Evolutionary conservation across 2,888 invertebrate species (phyloP).

Genomic region (Trichogramma evanescens): DNA sequence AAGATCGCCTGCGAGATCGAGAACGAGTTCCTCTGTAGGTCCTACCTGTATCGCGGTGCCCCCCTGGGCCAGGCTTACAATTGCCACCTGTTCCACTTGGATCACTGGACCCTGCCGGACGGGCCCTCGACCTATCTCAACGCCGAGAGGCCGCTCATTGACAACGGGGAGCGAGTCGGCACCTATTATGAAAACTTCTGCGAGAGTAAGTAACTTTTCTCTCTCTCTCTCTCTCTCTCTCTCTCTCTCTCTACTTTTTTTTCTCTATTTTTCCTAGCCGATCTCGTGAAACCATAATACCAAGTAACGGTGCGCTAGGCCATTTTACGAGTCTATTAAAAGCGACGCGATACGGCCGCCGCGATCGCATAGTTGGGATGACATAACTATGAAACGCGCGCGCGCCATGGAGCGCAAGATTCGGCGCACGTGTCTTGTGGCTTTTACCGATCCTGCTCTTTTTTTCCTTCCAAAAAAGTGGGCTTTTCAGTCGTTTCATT

Average conservation of each 20-base stretch:
- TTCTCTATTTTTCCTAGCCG: neutral
- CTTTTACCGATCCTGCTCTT: too few relatives aligned
- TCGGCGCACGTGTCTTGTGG: too few relatives aligned
- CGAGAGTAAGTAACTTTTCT: conserved; percentile 62
- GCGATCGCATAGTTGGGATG: too few relatives aligned
- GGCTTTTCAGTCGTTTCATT: too few relatives aligned
- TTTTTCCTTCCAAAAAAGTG: too few relatives aligned
- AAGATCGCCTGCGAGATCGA: conserved; percentile 86
- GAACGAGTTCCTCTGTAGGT: conserved; percentile 84
- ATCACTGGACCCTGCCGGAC: conserved; percentile 85
- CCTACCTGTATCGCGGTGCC: conserved; percentile 66
- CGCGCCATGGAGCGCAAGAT: too few relatives aligned
- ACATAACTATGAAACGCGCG: too few relatives aligned
- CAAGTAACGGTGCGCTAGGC: too few relatives aligned
- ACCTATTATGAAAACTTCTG: conserved; percentile 86
- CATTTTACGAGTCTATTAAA: too few relatives aligned
- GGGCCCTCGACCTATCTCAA: conserved; percentile 87
- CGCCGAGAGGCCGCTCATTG: conserved; percentile 81
- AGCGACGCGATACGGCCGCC: too few relatives aligned
- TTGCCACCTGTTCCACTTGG: conserved; percentile 85
- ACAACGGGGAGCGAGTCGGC: conserved; percentile 84
- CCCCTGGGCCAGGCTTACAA: conserved; percentile 73
- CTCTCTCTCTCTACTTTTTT: neutral
- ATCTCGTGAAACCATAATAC: too few relatives aligned
- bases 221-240: neutral